Evolutionary conservation across 2,797 vertebrate species (phyloP), one percentile per base, ranked within the genome.

Genomic region (Phrynocephalus forsythii): DNA sequence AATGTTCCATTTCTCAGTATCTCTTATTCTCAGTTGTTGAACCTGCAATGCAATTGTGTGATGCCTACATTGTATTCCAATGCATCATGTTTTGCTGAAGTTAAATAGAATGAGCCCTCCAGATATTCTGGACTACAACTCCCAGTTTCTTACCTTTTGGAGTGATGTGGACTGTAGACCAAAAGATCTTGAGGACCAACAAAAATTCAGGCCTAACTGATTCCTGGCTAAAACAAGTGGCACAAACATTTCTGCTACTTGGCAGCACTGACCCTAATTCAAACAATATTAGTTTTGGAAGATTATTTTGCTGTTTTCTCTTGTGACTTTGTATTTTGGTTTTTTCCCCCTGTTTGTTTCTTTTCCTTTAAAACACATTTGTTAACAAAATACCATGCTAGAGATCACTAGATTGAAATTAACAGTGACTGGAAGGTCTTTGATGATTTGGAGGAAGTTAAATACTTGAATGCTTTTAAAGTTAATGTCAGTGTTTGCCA

Each of bases 361-460:
- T 88, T 82, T 86, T 91, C 82, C 86, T 66, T 79, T 60, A 90
- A 94, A 90, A 88, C 88, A 3, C 13, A 72, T 63, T 77, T 92
- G 84, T 91, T 93, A 93, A 90, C 92, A 87, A 93, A 94, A 92
- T 90, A 90, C 1, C 15, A 73, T 83, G 93, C 91, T 56, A 68
- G 6, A 15, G 91, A 69, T 93, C 85, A 87, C 90, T 86, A 0
- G 24, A 84, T 92, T 83, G 77, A 85, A 63, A 82, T 88, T 88
- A 87, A 79, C 83, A 90, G 88, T 93, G 93, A 86, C 87, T 66
- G 44, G 75, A 22, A 81, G 7, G 28, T 33, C 15, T 84, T 33
- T 79, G 67, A 68, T 79, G 69, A 16, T 72, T 16, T 30, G 22
- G 15, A 48, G 84, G 44, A 26, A 88, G 87, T 50, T n/a, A 38